These are phyloP conservation scores for Tetragnatha montana DNA, from an alignment of 2,888 invertebrate species.

Conservation along the genomic window DNA sequence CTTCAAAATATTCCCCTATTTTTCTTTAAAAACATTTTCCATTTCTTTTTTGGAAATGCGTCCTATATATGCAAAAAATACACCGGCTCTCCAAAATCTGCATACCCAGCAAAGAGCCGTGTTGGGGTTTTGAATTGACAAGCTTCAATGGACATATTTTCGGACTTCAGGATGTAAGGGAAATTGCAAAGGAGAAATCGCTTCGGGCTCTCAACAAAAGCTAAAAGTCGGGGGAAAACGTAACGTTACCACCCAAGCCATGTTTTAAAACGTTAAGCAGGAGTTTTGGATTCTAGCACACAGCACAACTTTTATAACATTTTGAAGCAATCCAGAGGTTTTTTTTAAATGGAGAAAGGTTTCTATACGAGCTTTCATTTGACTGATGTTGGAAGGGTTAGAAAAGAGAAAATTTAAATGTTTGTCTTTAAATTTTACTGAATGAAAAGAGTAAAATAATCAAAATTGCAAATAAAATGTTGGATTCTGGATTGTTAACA, in stretches of 20 bases:
- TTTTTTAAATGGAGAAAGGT: no score
- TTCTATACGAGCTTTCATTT: no score
- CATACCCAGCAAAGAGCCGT: background rate
- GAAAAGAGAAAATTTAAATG: background rate
- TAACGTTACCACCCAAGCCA: background rate
- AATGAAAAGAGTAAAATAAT: background rate
- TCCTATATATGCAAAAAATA: slow-evolving; percentile 1
- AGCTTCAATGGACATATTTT: background rate
- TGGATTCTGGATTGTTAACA: no score
- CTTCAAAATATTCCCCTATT: background rate
- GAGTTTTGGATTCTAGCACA: background rate
- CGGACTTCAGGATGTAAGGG: background rate
- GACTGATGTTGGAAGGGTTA: no score
- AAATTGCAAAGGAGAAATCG: background rate
- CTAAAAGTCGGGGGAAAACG: background rate
- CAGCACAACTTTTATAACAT: no score
- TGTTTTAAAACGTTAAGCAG: background rate
- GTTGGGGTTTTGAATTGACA: background rate
- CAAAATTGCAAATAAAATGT: no score
- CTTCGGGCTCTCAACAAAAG: no score
- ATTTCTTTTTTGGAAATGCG: background rate
- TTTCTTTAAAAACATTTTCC: slow-evolving; percentile 1
- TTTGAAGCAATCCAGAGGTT: no score
- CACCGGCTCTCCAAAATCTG: background rate
- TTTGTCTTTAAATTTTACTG: background rate